Percentiles rank a stretch among this genome's conserved stretches.
Conservation (phyloP, 2,888 invertebrate genomes). For the Netelia melanura region DNA sequence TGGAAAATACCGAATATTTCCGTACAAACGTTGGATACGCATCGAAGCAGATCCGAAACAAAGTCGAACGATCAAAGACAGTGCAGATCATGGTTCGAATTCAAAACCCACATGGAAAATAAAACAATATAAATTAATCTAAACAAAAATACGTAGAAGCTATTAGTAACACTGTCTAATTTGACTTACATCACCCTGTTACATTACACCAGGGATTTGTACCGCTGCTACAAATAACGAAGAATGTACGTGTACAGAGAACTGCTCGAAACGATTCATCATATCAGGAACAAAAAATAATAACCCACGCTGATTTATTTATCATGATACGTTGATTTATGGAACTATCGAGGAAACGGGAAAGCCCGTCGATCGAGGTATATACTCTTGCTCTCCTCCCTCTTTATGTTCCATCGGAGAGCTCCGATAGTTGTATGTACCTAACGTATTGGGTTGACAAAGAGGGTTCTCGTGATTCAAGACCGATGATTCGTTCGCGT, state of each 20-base stretch:
- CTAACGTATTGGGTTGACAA: conserved; percentile 53
- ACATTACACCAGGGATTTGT: too few species aligned
- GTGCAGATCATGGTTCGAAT: neutral
- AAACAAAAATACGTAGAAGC: too few species aligned
- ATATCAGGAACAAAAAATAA: conserved; percentile 18
- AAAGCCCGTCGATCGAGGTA: conserved; percentile 31
- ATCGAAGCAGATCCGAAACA: neutral
- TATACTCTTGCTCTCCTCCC: conserved; percentile 8
- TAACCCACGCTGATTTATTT: conserved; percentile 26
- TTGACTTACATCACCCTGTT: too few species aligned
- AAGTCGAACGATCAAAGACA: neutral
- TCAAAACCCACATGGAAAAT: too few species aligned
- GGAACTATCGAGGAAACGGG: conserved; percentile 36
- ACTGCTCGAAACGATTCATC: neutral
- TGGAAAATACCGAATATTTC: neutral
- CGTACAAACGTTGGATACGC: neutral
- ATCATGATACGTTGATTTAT: conserved; percentile 44
- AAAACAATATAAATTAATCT: too few species aligned
- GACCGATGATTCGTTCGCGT: conserved; percentile 65
- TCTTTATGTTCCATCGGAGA: conserved; percentile 23
- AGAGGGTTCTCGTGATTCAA: conserved; percentile 65
- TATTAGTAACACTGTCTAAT: too few species aligned
- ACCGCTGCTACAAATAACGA: neutral
- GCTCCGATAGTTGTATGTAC: conserved; percentile 29
- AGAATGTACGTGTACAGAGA: neutral